Evolutionary conservation across 2,113 vertebrate species (phyloP), one percentile per base, ranked within the genome.

Genomic region (Pogona vitticeps): DNA sequence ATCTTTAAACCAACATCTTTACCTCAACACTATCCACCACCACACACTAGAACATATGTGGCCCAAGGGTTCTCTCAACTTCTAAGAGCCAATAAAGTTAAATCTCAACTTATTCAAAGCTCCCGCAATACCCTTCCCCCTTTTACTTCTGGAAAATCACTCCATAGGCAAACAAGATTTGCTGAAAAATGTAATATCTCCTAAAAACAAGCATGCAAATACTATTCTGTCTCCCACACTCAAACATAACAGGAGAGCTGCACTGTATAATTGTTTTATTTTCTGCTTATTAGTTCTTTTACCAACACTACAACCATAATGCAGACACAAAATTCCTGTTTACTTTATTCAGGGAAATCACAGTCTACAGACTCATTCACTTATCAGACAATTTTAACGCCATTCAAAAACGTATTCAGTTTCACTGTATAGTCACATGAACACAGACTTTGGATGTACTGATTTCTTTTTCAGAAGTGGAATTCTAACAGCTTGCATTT

Each of bases 211-310:
- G 5, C 14, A n/a, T 61, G 10, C 68, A n/a, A 77, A 88, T 84
- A 92, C 93, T 91, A 89, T 93, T 88, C 91, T 91, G 94, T 88
- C 91, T 86, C 90, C 83, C 86, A 1, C 17, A 3, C 92, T 92
- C 76, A 89, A 92, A 96, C 82, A 83, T 96, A 95, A 95, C 95
- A 93, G 94, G 95, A 96, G 95, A 96, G 92, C 94, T 95, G 93
- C 88, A 91, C 96, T 94, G 95, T 93, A 72, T 94, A 96, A 96
- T 96, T 93, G 95, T 95, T 97, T 97, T 96, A 96, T 97, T 97
- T 96, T 96, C 96, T 95, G 95, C 95, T 96, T 95, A 94, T 95
- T 93, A 96, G 95, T 96, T 96, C 95, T 96, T 86, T 97, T 94
- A 95, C 92, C 95, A 96, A 96, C 95, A 96, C 96, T 96, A 96